These are phyloP conservation scores for human (Homo sapiens) DNA, from an alignment of 2,113 vertebrate species.

Conservation along the genomic window DNA sequence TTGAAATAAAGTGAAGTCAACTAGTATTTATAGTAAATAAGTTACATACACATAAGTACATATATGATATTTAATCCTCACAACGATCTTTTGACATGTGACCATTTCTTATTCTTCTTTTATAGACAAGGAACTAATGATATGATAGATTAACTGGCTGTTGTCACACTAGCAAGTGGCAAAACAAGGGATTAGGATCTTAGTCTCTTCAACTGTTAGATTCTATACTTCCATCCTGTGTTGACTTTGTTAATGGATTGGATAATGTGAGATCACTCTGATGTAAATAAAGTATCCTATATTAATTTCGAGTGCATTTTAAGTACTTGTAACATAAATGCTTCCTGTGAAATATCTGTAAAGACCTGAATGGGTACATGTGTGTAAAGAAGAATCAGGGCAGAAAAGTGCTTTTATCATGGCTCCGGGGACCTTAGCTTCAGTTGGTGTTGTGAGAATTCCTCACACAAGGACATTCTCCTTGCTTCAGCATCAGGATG, in stretches of 20 bases:
- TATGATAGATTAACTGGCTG: background rate
- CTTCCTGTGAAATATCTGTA: background rate
- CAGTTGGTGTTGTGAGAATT: background rate
- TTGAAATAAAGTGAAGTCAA: constrained; percentile 45
- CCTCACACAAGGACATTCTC: background rate
- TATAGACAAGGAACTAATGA: background rate
- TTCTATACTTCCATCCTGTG: background rate
- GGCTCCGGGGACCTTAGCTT: background rate
- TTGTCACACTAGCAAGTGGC: background rate
- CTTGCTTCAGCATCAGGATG: background rate
- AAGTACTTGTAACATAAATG: background rate
- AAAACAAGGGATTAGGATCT: background rate
- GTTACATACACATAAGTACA: background rate
- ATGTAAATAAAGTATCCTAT: background rate
- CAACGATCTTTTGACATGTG: background rate
- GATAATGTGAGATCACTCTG: background rate
- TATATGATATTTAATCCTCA: background rate
- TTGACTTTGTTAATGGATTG: background rate
- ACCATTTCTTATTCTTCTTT: background rate
- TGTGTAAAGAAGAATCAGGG: background rate
- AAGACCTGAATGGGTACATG: background rate
- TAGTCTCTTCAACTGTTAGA: background rate
- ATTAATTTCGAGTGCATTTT: constrained; percentile 24
- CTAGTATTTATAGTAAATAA: constrained; percentile 21
- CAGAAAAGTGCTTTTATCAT: background rate